These are phyloP conservation scores for Hyposoter dolosus DNA, from an alignment of 2,888 invertebrate genomes.

Conservation along the genomic window DNA sequence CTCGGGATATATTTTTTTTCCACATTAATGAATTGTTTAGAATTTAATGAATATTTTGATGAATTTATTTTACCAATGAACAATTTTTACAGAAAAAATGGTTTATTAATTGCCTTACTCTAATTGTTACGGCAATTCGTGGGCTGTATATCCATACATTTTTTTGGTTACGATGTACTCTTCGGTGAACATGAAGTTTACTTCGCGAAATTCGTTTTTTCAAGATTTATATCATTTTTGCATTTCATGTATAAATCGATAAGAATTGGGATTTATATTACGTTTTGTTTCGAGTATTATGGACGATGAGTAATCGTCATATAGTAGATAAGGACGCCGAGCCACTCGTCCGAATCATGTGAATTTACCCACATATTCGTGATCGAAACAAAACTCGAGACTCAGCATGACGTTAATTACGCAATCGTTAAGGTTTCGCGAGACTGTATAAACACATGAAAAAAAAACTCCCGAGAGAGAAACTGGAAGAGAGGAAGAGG, in stretches of 20 bases:
- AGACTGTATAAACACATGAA: slow-evolving; percentile 37
- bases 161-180: not conserved
- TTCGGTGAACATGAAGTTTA: not conserved
- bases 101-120: not conserved
- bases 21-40: not conserved
- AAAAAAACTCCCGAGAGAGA: not conserved
- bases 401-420: slow-evolving; percentile 66
- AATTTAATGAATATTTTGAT: not conserved
- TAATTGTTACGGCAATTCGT: not conserved
- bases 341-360: slow-evolving; percentile 70
- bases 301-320: not conserved
- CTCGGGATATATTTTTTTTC: slow-evolving; percentile 62
- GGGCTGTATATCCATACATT: not conserved
- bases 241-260: not conserved
- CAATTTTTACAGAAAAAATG: not conserved
- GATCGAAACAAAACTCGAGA: slow-evolving; percentile 54
- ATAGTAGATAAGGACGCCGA: slow-evolving; percentile 33
- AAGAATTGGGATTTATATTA: not conserved
- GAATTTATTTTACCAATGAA: not conserved
- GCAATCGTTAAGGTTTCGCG: slow-evolving; percentile 52
- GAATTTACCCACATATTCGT: slow-evolving; percentile 64
- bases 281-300: not conserved
- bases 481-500: not conserved
- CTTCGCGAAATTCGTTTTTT: not conserved
- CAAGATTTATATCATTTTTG: not conserved